A percentile compares a stretch with the other conserved stretches of the same genome.
These are phyloP conservation scores for Callithrix jacchus DNA, from an alignment of 2,113 vertebrate genomes.

Conservation along the genomic window DNA sequence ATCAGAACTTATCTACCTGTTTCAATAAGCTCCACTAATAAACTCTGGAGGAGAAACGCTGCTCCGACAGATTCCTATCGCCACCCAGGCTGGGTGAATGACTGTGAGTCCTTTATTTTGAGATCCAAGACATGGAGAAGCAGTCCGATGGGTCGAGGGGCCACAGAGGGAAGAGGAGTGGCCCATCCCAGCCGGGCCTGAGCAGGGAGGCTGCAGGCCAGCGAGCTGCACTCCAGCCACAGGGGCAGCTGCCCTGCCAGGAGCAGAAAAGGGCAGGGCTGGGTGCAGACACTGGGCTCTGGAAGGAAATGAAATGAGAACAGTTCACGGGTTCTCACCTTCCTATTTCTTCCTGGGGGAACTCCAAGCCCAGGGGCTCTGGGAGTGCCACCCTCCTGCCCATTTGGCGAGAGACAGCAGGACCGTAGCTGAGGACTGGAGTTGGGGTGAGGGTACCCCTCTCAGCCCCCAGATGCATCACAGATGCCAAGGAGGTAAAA, in stretches of 20 bases:
- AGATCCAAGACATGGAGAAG: background rate
- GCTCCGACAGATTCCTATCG: background rate
- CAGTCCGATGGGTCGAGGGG: rapidly evolving
- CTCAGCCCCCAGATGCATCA: background rate
- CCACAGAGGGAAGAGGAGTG: background rate
- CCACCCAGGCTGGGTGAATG: background rate
- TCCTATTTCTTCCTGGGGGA: background rate
- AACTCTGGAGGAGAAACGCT: background rate
- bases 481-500: no score
- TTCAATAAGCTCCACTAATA: background rate
- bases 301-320: background rate
- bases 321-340: rapidly evolving
- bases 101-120: background rate
- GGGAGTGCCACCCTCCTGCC: no score
- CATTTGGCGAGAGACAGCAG: background rate
- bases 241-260: background rate
- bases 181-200: rapidly evolving
- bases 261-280: rapidly evolving
- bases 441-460: rapidly evolving
- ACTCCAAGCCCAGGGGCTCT: background rate
- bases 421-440: background rate
- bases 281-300: rapidly evolving
- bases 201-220: background rate
- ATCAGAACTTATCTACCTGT: background rate
- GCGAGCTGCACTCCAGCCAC: no score